Percentiles rank a stretch among this genome's conserved stretches.
phyloP scores from a whole-genome alignment of 2,797 vertebrate species.

The Ctenochaetus hawaiiensis region DNA sequence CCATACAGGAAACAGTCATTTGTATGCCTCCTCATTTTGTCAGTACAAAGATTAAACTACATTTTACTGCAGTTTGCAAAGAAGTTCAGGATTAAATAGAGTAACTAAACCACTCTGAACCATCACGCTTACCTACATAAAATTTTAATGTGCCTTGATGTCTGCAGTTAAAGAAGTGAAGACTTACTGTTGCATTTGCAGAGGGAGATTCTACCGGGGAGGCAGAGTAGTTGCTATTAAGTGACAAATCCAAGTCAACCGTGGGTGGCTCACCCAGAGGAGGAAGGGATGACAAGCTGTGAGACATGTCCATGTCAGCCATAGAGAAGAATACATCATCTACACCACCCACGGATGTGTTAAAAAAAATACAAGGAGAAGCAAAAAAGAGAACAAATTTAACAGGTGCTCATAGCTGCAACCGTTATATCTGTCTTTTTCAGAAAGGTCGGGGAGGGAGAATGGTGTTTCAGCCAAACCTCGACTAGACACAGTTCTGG shows the following conservation, averaged over 20 bases:
- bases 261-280: slow-evolving; percentile 96
- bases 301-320: slow-evolving; percentile 99
- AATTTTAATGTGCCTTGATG: not conserved
- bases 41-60: not conserved
- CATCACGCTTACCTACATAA: not conserved
- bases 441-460: not conserved
- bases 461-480: slow-evolving; percentile 77
- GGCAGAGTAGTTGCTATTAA: slow-evolving; percentile 94
- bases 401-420: slow-evolving; percentile 9
- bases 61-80: not conserved
- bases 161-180: not conserved
- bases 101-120: not conserved
- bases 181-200: slow-evolving; percentile 89
- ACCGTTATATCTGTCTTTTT: not conserved
- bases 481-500: slow-evolving; percentile 94
- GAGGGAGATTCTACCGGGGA: slow-evolving; percentile 93
- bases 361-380: not conserved
- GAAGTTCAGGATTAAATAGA: not conserved
- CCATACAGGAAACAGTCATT: not conserved
- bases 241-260: slow-evolving; percentile 95
- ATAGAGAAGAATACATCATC: slow-evolving; percentile 99
- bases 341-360: slow-evolving; percentile 73
- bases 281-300: slow-evolving; percentile 96
- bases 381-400: slow-evolving; percentile 3
- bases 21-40: not conserved